Conservation (phyloP, 2,797 vertebrate genomes). For the Morus bassanus region DNA sequence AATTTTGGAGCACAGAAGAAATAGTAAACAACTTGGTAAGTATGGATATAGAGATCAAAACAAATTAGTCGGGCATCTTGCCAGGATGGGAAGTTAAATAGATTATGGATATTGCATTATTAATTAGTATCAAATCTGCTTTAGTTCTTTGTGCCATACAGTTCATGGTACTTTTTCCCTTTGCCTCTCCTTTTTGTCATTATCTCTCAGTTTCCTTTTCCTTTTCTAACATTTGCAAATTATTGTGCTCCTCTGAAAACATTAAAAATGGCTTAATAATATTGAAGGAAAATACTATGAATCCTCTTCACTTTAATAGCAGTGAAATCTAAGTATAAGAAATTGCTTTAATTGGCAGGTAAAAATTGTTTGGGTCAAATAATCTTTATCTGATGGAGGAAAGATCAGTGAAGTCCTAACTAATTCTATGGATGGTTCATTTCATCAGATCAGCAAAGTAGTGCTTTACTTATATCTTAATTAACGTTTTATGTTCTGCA, state of each 20-base stretch:
- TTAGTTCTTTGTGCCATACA: neutral
- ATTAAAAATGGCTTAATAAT: neutral
- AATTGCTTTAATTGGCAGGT: neutral
- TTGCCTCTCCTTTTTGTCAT: neutral
- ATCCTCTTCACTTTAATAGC: neutral
- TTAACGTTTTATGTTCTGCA: neutral
- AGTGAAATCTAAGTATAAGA: neutral
- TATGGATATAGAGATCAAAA: neutral
- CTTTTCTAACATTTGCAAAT: neutral
- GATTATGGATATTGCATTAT: neutral
- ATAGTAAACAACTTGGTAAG: neutral
- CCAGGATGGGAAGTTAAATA: neutral
- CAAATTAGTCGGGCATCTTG: neutral
- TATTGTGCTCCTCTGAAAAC: neutral
- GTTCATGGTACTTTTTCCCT: neutral
- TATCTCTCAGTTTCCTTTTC: neutral
- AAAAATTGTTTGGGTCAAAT: slow-evolving; percentile 5
- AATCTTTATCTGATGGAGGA: neutral
- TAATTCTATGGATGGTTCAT: neutral
- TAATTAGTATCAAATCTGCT: neutral
- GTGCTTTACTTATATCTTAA: neutral
- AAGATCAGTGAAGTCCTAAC: neutral
- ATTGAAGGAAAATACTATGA: neutral
- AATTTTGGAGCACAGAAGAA: neutral
- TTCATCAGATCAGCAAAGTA: neutral